These are phyloP conservation scores for Garra rufa DNA, from an alignment of 2,113 vertebrate species.

Conservation along the genomic window DNA sequence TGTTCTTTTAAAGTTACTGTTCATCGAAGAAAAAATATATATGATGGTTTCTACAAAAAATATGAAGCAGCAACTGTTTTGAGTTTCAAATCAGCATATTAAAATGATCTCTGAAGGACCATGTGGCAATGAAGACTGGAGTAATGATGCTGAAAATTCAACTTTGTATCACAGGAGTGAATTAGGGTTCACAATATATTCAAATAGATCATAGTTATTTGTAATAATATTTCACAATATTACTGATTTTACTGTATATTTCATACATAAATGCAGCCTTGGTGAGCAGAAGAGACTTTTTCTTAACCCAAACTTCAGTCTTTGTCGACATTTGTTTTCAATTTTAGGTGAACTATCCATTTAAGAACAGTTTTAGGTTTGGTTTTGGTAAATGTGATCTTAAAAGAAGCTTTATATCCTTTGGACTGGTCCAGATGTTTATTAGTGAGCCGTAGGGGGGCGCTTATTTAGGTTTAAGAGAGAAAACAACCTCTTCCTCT, in stretches of 20 bases:
- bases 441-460: not conserved
- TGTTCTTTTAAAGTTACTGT: not conserved
- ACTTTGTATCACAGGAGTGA: not conserved
- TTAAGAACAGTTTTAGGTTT: not conserved
- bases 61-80: not conserved
- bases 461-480: not conserved
- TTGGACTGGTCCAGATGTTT: not conserved
- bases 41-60: not conserved
- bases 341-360: not conserved
- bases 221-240: not conserved
- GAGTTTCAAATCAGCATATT: not conserved
- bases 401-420: slow-evolving; percentile 7
- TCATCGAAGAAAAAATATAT: not conserved
- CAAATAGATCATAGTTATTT: not conserved
- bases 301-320: not conserved
- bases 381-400: slow-evolving; percentile 2
- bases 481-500: not conserved
- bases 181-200: not conserved
- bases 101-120: not conserved
- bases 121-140: not conserved
- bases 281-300: not conserved
- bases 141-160: not conserved
- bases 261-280: not conserved
- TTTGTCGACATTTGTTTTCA: not conserved
- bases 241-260: not conserved